Percentiles rank a stretch among this genome's conserved stretches.
phyloP scores from a whole-genome alignment of 2,888 invertebrate genomes.

The Dyspetes luteomarginatus region DNA sequence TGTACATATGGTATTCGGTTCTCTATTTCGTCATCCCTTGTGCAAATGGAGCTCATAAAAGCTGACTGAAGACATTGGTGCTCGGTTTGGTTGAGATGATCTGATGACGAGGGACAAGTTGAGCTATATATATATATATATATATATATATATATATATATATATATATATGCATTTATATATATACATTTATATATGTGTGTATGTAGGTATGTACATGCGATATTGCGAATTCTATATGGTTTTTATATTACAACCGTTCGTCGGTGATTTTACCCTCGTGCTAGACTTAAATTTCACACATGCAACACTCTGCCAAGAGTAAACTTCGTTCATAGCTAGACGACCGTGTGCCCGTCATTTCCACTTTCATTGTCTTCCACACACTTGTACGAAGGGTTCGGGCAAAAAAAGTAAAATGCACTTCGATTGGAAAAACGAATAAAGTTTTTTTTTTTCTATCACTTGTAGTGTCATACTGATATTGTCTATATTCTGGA shows the following conservation, averaged over 20 bases:
- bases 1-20: constrained; percentile 26
- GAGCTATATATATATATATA: not conserved
- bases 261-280: constrained; percentile 18
- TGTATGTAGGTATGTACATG: constrained; percentile 61
- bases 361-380: too few relatives aligned
- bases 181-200: too few relatives aligned
- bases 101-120: not conserved
- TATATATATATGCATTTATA: not conserved
- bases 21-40: not conserved
- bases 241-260: constrained; percentile 72
- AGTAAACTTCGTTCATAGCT: too few relatives aligned
- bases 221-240: constrained; percentile 76
- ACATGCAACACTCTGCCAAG: too few relatives aligned
- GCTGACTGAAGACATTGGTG: constrained; percentile 33
- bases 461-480: too few relatives aligned
- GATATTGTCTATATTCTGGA: too few relatives aligned
- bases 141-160: not conserved
- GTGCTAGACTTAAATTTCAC: constrained; percentile 70
- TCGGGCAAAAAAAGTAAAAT: too few relatives aligned
- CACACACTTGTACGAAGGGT: too few relatives aligned
- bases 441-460: too few relatives aligned
- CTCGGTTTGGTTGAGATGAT: constrained; percentile 33
- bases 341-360: not conserved
- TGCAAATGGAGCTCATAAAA: not conserved
- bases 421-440: too few relatives aligned